Evolutionary conservation across 2,113 vertebrate species (phyloP).

Genomic region (Dascyllus trimaculatus): DNA sequence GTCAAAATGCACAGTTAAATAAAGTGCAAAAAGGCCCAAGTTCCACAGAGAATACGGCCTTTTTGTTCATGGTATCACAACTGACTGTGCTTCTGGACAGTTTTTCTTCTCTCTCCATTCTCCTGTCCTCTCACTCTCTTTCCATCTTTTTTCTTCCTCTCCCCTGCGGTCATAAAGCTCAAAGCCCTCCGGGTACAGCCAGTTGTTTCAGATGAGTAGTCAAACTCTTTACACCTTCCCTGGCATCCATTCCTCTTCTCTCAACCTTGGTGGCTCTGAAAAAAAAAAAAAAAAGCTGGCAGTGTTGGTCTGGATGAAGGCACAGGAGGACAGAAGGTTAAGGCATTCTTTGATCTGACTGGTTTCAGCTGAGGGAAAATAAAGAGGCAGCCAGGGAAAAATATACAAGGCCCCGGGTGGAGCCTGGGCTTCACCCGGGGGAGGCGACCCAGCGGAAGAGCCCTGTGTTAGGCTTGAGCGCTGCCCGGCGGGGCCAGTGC

Average conservation of each 20-base stretch:
- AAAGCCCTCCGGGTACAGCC: slow-evolving; percentile 31
- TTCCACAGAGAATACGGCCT: slow-evolving; percentile 44
- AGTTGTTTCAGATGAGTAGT: slow-evolving; percentile 68
- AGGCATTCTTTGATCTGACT: slow-evolving; percentile 83
- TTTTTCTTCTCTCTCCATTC: slow-evolving; percentile 25
- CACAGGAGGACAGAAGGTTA: slow-evolving; percentile 54
- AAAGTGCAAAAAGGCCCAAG: slow-evolving; percentile 18
- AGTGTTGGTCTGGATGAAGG: slow-evolving; percentile 40
- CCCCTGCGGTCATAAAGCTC: slow-evolving; percentile 45
- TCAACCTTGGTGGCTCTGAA: slow-evolving; percentile 73
- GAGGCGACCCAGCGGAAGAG: slow-evolving; percentile 74
- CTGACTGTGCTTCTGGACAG: slow-evolving; percentile 36
- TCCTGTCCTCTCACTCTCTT: slow-evolving; percentile 30
- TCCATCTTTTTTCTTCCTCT: slow-evolving; percentile 4
- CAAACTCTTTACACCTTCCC: slow-evolving; percentile 73
- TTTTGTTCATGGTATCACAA: slow-evolving; percentile 57
- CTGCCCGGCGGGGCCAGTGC: slow-evolving; percentile 63
- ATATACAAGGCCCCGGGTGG: slow-evolving; percentile 84
- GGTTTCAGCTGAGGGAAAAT: slow-evolving; percentile 88
- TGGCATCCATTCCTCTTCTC: slow-evolving; percentile 47
- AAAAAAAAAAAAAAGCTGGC: slow-evolving; percentile 18
- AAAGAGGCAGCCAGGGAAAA: slow-evolving; percentile 91
- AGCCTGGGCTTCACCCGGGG: slow-evolving; percentile 79
- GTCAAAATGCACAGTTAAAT: slow-evolving; percentile 16
- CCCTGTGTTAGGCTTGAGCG: slow-evolving; percentile 77